Conservation (phyloP, 2,797 vertebrate genomes). For the Acanthurus lineatus region DNA sequence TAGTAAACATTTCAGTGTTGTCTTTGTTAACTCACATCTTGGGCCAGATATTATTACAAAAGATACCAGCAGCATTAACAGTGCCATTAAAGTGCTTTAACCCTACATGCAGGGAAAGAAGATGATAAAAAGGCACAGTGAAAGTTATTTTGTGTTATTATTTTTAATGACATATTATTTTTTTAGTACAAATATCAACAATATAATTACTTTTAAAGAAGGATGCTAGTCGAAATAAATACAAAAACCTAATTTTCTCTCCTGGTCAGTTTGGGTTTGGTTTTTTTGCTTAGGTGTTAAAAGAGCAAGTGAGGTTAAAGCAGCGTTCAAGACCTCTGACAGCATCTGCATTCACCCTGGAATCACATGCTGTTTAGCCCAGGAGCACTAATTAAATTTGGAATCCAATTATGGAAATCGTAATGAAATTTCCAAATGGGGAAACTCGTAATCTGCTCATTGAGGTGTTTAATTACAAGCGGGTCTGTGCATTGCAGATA, state of each 20-base stretch:
- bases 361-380: slow-evolving; percentile 84
- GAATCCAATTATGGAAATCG: slow-evolving; percentile 88
- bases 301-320: slow-evolving; percentile 48
- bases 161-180: not conserved
- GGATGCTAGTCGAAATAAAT: not conserved
- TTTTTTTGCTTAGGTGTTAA: slow-evolving; percentile 45
- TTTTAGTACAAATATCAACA: not conserved
- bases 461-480: slow-evolving; percentile 89
- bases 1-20: not conserved
- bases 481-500: slow-evolving; percentile 83
- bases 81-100: not conserved
- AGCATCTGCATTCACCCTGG: slow-evolving; percentile 65
- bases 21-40: not conserved
- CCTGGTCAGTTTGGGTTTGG: slow-evolving; percentile 31
- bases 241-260: not conserved
- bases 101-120: not conserved
- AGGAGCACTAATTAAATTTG: slow-evolving; percentile 87
- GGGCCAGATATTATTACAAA: no score
- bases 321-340: slow-evolving; percentile 66
- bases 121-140: not conserved
- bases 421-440: slow-evolving; percentile 89
- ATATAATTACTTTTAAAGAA: not conserved
- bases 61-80: no score
- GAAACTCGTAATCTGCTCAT: slow-evolving; percentile 89
- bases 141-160: not conserved